Evolutionary conservation across 2,888 invertebrate genomes (phyloP).

Genomic region (Tipula helvola): DNA sequence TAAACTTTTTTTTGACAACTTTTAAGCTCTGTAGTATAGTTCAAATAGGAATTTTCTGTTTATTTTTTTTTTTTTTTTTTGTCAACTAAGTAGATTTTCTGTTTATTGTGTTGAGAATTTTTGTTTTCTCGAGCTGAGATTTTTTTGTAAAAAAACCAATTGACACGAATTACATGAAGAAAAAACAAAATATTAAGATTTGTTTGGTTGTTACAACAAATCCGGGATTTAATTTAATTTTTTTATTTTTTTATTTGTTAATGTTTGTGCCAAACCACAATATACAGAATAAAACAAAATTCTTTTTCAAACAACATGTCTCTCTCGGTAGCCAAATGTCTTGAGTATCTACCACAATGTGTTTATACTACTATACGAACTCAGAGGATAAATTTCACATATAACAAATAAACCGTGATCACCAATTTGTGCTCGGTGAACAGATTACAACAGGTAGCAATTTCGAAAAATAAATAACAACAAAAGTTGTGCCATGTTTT

Average conservation of each 20-base stretch:
- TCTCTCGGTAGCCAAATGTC: constrained; percentile 6
- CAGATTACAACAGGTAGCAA: constrained; percentile 9
- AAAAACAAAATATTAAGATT: neutral
- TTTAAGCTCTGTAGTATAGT: neutral
- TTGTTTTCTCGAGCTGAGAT: neutral
- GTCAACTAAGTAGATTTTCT: neutral
- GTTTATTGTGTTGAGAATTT: neutral
- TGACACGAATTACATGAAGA: neutral
- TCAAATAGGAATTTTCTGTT: neutral
- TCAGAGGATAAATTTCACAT: neutral
- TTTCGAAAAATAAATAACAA: neutral
- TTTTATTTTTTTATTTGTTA: neutral
- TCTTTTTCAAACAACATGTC: neutral
- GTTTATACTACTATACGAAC: neutral
- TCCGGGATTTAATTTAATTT: neutral
- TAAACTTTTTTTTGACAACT: neutral
- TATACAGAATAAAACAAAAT: neutral
- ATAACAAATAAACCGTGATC: neutral
- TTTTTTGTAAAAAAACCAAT: neutral
- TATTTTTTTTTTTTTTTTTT: neutral
- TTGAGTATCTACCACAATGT: neutral
- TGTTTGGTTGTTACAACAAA: neutral
- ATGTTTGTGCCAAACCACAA: neutral
- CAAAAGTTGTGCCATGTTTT: neutral
- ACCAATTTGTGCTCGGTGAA: constrained; percentile 7